phyloP scores from a whole-genome alignment of 2,888 invertebrate genomes.

The Tetragnatha montana region DNA sequence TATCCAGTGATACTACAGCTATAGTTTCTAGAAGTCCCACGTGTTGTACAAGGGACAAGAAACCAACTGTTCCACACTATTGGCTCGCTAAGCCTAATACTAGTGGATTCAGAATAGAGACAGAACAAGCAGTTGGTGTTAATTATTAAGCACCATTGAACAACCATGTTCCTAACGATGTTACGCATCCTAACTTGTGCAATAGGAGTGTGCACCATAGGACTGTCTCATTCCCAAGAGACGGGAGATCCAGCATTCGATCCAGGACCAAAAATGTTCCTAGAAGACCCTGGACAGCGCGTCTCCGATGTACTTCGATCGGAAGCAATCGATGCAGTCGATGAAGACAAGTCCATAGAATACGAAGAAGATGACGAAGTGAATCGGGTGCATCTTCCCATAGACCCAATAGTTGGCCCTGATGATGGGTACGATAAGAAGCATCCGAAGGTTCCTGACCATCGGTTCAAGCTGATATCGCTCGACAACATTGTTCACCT shows the following conservation, averaged over 20 bases:
- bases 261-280: background rate
- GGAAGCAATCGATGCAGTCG: conserved; percentile 25
- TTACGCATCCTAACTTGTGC: too few relatives aligned
- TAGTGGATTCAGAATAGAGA: too few relatives aligned
- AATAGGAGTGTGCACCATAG: background rate
- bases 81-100: too few relatives aligned
- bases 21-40: too few relatives aligned
- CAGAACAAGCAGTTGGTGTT: too few relatives aligned
- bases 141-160: too few relatives aligned
- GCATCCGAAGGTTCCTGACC: conserved; percentile 33
- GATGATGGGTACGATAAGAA: conserved; percentile 14
- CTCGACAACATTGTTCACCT: conserved; percentile 67
- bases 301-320: conserved; percentile 35
- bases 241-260: background rate
- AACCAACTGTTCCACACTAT: too few relatives aligned
- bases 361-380: conserved; percentile 61
- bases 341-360: conserved; percentile 2
- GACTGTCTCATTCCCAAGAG: conserved; percentile 21
- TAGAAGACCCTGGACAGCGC: conserved; percentile 14
- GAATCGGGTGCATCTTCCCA: conserved; percentile 44
- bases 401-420: conserved; percentile 20
- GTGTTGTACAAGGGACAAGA: too few relatives aligned
- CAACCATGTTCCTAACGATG: too few relatives aligned
- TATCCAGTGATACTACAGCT: too few relatives aligned
- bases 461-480: conserved; percentile 64